Percentiles rank a stretch among this genome's conserved stretches.
Conservation (phyloP, 1,140 invertebrate species). For the Arion vulgaris region DNA sequence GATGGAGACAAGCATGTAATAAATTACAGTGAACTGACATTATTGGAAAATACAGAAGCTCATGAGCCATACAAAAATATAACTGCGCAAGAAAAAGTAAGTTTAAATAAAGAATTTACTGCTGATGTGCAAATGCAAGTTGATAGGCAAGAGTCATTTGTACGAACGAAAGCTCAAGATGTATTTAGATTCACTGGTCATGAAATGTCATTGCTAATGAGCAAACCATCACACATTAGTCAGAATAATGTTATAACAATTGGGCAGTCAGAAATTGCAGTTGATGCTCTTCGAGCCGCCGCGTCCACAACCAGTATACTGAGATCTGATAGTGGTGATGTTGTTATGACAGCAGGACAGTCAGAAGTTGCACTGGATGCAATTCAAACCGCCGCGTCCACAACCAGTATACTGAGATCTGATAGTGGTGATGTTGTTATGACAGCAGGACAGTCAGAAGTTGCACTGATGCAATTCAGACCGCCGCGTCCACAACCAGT, state of each 20-base stretch:
- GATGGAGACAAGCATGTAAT: background rate
- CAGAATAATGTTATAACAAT: background rate
- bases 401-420: no score
- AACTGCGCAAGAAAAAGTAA: background rate
- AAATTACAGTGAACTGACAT: background rate
- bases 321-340: no score
- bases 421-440: no score
- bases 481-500: no score
- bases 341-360: no score
- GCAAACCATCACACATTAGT: background rate
- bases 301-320: no score
- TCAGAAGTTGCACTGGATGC: no score
- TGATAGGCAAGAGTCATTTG: background rate
- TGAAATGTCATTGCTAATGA: background rate
- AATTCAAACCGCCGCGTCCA: no score
- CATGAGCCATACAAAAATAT: background rate
- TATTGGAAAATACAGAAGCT: background rate
- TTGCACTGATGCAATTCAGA: no score
- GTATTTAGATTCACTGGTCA: background rate
- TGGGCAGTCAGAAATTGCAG: background rate
- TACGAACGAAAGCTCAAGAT: background rate
- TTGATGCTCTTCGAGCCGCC: no score
- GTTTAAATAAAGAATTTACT: background rate
- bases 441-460: no score
- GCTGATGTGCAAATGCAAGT: background rate